Base-by-base conservation (phyloP, 2,113 vertebrate genomes). In the Protomyctophum bolini region DNA sequence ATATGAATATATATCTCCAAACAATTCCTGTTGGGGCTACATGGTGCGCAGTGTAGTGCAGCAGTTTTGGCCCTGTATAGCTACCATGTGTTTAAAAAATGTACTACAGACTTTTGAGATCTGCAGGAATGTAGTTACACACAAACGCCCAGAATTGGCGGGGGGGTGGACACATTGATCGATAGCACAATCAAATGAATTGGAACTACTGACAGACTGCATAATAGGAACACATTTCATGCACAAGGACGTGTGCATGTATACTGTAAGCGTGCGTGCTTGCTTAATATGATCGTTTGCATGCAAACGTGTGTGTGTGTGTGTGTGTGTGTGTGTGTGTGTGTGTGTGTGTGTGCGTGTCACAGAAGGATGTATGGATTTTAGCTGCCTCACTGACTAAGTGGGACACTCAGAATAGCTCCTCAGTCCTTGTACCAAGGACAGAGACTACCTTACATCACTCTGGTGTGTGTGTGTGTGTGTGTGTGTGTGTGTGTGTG, bases 321-420 rank as follows among this genome's bases (percentile, higher is more conserved):
- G 50, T 51, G 50, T 10, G 50, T 8, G 50, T n/a, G 11, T 56
- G n/a, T 41, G 33, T 41, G 33, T 41, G 33, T 41, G 33, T 21
- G 58, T 33, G 41, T 68, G 55, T 75, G 46, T 72, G 11, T 64
- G 6, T 14, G 15, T 47, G 10, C 64, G 50, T 59, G 57, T 29
- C 73, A 77, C 72, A 75, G 68, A 81, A 73, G 82, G 74, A 88
- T 84, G 83, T 86, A 79, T 87, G 76, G 82, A 82, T 79, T 79
- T 73, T 81, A 87, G 77, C 80, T 90, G 89, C 91, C 83, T 92
- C 86, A 68, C 61, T 90, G 86, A 83, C 71, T 89, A 93, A 93
- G 79, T 92, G 77, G 91, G 89, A 80, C 92, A 89, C 75, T 87
- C 55, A 72, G 78, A 89, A 89, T 87, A 84, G 72, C 83, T 84